Evolutionary conservation across 2,888 invertebrate genomes (phyloP).

Genomic region (Cryptus armator): DNA sequence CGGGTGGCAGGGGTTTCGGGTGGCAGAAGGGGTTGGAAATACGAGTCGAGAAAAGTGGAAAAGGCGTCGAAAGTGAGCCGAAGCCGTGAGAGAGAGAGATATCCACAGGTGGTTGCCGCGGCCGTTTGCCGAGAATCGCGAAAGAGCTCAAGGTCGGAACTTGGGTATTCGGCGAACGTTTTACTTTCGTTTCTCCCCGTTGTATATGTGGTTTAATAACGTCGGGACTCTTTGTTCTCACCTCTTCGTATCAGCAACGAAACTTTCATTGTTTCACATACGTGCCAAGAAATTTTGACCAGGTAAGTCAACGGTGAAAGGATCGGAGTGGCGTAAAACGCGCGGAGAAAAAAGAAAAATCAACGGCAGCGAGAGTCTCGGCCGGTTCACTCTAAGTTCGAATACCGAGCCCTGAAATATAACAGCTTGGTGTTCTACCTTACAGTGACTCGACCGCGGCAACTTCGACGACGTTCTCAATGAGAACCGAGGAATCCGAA

Average conservation of each 20-base stretch:
- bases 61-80: conserved; percentile 44
- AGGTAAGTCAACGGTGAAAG: neutral
- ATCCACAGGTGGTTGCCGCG: conserved; percentile 69
- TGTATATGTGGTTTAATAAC: conserved; percentile 5
- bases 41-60: conserved; percentile 34
- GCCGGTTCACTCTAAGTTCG: conserved; percentile 96
- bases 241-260: neutral
- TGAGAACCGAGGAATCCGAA: conserved; percentile 6
- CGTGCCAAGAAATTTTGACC: neutral
- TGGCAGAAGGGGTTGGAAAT: conserved; percentile 45
- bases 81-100: conserved; percentile 9
- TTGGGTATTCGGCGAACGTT: conserved; percentile 36
- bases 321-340: neutral
- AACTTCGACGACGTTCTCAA: conserved; percentile 37
- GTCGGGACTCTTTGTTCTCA: neutral
- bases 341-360: neutral
- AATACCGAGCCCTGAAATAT: conserved; percentile 93
- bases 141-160: conserved; percentile 51
- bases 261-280: neutral
- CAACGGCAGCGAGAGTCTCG: conserved; percentile 74
- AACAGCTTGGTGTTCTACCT: conserved; percentile 98
- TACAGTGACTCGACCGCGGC: conserved; percentile 93
- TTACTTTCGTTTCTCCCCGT: neutral
- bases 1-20: conserved; percentile 11
- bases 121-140: conserved; percentile 34